Percentiles rank a stretch among this genome's conserved stretches.
These are phyloP conservation scores for Delia radicum DNA, from an alignment of 1,140 invertebrate species.

Conservation along the genomic window DNA sequence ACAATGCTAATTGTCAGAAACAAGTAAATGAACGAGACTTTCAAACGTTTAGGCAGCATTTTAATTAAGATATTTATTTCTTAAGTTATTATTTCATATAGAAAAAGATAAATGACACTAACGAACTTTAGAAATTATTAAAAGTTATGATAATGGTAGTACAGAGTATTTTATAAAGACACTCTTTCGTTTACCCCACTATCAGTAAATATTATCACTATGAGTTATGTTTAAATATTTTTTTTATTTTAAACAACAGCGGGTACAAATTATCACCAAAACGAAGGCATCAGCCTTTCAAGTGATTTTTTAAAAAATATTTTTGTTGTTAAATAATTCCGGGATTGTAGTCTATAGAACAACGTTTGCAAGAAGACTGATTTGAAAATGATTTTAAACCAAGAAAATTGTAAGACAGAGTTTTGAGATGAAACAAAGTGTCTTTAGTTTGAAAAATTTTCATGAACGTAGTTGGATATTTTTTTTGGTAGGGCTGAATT, in stretches of 20 bases:
- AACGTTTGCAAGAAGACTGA: slow-evolving; percentile 9
- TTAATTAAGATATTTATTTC: slow-evolving; percentile 5
- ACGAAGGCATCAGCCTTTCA: slow-evolving; percentile 8
- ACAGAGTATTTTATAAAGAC: too few relatives aligned
- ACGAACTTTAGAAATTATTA: background rate
- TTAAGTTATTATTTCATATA: background rate
- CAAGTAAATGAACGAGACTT: background rate
- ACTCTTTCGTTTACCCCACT: background rate
- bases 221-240: background rate
- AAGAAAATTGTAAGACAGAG: background rate
- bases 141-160: too few relatives aligned
- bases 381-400: background rate
- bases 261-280: background rate
- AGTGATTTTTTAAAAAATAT: background rate
- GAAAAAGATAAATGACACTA: background rate
- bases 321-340: slow-evolving; percentile 4
- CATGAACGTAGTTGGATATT: background rate
- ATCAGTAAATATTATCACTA: background rate
- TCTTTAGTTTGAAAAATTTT: background rate
- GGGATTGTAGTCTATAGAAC: background rate
- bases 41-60: slow-evolving; percentile 9
- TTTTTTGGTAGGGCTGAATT: background rate
- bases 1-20: slow-evolving; percentile 35
- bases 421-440: slow-evolving; percentile 2
- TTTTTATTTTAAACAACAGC: background rate